Base-by-base conservation (phyloP, 2,797 vertebrate species). In the Allobates femoralis region DNA sequence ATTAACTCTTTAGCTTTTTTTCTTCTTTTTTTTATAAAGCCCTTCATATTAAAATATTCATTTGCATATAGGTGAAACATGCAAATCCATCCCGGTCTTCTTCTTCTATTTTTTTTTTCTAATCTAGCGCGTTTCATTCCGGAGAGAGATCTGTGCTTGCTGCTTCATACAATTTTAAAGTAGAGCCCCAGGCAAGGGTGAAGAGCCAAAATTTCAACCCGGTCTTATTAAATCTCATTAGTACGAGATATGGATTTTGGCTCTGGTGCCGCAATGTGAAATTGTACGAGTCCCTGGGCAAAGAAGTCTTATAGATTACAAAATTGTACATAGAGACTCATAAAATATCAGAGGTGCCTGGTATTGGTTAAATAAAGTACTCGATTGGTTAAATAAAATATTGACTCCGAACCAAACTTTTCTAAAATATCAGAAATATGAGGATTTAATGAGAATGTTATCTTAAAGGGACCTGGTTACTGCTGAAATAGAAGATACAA, bases 211-310 rank as follows among this genome's bases (percentile, higher is more conserved):
- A 73, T 74, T 83, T 74, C 81, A 58, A 71, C 66, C 81, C 67
- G 34, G 81, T 83, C 81, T 83, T 83, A 83, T 83, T 83, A 83
- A 71, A 83, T 56, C 81, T 83, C 81, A 83, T 83, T 83, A 83
- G 81, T 83, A 74, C 81, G 81, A 83, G 81, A 83, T 83, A 83
- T 83, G 81, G 81, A 83, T 83, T 83, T 83, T 83, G 81, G 81
- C 81, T 83, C 41, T 34, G 21, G 16, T 56, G 53, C 53, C 56
- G 67, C 67, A 41, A 32, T 41, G 53, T 55, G 67, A 73, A 51
- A 74, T 56, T 56, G 67, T 83, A 74, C 30, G 18, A 58, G 66
- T 83, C 81, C 81, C 67, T 58, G 67, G 81, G 81, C 81, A 58
- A 30, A 73, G 32, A 74, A 74, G 51, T 60, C 81, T 83, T 60